A percentile compares a stretch with the other conserved stretches of the same genome.
phyloP scores from a whole-genome alignment of 2,113 vertebrate species.

The Corythaixoides concolor region DNA sequence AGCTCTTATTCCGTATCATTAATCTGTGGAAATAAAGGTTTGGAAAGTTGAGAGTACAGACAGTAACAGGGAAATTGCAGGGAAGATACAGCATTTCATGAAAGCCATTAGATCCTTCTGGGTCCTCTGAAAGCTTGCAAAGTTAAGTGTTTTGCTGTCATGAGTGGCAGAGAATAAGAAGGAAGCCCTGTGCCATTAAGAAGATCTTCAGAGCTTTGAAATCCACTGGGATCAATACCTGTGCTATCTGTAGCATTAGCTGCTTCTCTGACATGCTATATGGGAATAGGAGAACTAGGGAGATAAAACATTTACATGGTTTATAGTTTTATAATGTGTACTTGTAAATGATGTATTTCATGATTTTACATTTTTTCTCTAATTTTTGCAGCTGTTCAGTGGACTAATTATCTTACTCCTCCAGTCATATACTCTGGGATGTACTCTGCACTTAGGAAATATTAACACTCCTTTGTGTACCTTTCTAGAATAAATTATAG shows the following conservation, averaged over 20 bases:
- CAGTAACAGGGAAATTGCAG: neutral
- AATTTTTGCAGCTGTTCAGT: neutral
- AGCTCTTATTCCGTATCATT: neutral
- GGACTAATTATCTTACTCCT: neutral
- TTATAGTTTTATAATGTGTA: neutral
- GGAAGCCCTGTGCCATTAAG: neutral
- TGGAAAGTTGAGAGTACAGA: neutral
- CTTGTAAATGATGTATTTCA: neutral
- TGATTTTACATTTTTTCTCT: neutral
- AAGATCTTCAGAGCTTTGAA: neutral
- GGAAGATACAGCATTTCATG: neutral
- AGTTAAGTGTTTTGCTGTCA: neutral
- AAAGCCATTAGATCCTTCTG: neutral
- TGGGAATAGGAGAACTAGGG: neutral
- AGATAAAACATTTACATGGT: neutral
- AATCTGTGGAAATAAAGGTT: neutral
- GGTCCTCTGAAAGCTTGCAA: neutral
- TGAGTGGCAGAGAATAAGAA: neutral
- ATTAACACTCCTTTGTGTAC: neutral
- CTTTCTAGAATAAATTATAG: neutral
- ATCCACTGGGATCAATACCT: neutral
- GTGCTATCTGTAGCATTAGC: neutral
- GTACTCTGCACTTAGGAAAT: neutral
- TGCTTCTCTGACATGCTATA: neutral
- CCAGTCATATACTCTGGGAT: neutral